phyloP scores from a whole-genome alignment of 2,888 invertebrate species.

The Leuctra nigra region DNA sequence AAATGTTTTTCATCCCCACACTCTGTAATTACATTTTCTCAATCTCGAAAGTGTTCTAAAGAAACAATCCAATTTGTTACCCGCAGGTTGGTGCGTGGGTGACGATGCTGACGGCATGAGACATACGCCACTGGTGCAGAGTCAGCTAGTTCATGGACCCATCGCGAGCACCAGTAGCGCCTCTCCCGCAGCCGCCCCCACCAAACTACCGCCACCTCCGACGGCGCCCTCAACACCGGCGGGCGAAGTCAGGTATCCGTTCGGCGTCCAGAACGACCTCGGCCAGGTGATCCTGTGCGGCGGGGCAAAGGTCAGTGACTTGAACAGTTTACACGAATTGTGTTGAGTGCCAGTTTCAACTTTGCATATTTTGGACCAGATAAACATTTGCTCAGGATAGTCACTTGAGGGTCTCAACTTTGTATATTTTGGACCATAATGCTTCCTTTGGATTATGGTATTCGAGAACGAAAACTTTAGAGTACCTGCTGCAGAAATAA shows the following conservation, averaged over 20 bases:
- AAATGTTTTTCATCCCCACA: too few species aligned
- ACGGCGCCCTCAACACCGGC: slow-evolving; percentile 23
- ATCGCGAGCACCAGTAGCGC: slow-evolving; percentile 17
- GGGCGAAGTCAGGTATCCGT: slow-evolving; percentile 39
- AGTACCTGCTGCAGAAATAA: too few species aligned
- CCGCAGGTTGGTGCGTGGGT: slow-evolving; percentile 29
- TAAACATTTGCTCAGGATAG: too few species aligned
- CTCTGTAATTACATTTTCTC: too few species aligned
- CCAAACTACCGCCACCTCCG: not conserved
- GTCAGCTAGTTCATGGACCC: slow-evolving; percentile 29
- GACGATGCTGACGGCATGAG: slow-evolving; percentile 35
- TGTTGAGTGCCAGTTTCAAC: too few species aligned
- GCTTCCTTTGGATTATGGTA: too few species aligned
- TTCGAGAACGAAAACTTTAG: too few species aligned
- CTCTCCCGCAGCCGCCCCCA: not conserved
- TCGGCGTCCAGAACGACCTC: slow-evolving; percentile 41
- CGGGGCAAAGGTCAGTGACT: slow-evolving; percentile 25
- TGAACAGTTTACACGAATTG: not conserved
- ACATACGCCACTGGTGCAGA: slow-evolving; percentile 30
- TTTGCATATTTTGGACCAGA: too few species aligned
- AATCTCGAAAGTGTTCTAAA: too few species aligned
- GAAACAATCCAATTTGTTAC: too few species aligned
- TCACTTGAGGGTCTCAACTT: too few species aligned
- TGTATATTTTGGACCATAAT: too few species aligned
- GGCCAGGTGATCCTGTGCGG: slow-evolving; percentile 38